Conservation (phyloP, 2,113 vertebrate species). For the Pluvianellus socialis region DNA sequence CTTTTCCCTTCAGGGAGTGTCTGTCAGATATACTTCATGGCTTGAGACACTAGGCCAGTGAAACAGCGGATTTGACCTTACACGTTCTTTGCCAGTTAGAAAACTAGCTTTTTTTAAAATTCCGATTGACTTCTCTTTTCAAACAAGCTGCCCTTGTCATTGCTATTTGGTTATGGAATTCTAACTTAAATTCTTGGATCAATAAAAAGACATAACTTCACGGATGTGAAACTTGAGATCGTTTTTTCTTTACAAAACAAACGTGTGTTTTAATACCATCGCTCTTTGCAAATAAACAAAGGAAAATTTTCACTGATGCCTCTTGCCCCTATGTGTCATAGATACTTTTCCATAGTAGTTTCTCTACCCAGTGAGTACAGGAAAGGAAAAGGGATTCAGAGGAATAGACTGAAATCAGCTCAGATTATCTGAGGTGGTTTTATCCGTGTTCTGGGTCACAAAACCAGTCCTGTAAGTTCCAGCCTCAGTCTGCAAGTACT, state of each 20-base stretch:
- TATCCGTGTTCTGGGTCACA: not conserved
- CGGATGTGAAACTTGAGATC: not conserved
- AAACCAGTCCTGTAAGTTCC: not conserved
- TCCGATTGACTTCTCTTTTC: not conserved
- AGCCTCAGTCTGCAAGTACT: not conserved
- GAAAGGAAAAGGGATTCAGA: not conserved
- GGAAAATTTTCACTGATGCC: not conserved
- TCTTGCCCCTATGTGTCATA: not conserved
- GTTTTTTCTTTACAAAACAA: not conserved
- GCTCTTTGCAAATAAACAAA: not conserved
- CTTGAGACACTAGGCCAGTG: not conserved
- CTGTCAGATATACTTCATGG: not conserved
- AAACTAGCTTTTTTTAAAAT: not conserved
- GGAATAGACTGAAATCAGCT: not conserved
- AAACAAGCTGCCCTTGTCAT: not conserved
- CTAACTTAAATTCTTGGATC: not conserved
- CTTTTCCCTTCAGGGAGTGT: not conserved
- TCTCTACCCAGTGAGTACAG: not conserved
- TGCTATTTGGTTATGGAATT: not conserved
- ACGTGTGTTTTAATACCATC: not conserved
- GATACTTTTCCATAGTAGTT: not conserved
- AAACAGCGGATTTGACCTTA: constrained; percentile 1
- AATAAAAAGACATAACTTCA: not conserved
- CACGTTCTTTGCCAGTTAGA: not conserved
- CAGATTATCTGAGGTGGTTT: not conserved